A percentile compares a stretch with the other conserved stretches of the same genome.
Evolutionary conservation across 1,140 invertebrate genomes (phyloP).

Genomic region (Aethina tumida): DNA sequence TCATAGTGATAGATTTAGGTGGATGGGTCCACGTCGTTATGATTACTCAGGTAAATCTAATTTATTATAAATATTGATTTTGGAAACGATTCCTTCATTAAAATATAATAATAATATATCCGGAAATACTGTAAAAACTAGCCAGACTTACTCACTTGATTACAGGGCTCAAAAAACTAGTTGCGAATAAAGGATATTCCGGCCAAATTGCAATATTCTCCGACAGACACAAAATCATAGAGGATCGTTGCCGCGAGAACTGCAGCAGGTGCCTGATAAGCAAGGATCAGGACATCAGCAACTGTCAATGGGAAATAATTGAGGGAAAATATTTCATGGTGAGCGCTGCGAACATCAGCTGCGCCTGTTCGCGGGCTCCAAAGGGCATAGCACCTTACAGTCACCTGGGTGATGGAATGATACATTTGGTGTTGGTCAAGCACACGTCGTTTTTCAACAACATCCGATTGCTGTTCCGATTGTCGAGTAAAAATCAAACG

Average conservation of each 20-base stretch:
- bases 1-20: slow-evolving; percentile 74
- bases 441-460: slow-evolving; percentile 67
- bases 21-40: slow-evolving; percentile 84
- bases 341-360: slow-evolving; percentile 69
- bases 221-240: slow-evolving; percentile 25
- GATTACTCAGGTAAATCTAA: slow-evolving; percentile 60
- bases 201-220: slow-evolving; percentile 54
- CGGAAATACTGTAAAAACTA: background rate
- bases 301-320: slow-evolving; percentile 47
- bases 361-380: slow-evolving; percentile 61
- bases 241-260: slow-evolving; percentile 25
- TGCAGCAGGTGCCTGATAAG: slow-evolving; percentile 23
- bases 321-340: slow-evolving; percentile 70
- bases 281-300: slow-evolving; percentile 12
- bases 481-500: slow-evolving; percentile 44
- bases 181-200: slow-evolving; percentile 60
- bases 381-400: slow-evolving; percentile 69
- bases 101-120: background rate
- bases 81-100: too few species aligned
- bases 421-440: slow-evolving; percentile 67
- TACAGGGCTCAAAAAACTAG: slow-evolving; percentile 61
- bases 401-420: slow-evolving; percentile 73
- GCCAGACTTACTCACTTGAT: slow-evolving; percentile 10
- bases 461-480: slow-evolving; percentile 54
- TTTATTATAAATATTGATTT: background rate